Evolutionary conservation across 1,140 invertebrate species (phyloP), one percentile per base, ranked within the genome.

Genomic region (Proctacanthus coquilletti): DNA sequence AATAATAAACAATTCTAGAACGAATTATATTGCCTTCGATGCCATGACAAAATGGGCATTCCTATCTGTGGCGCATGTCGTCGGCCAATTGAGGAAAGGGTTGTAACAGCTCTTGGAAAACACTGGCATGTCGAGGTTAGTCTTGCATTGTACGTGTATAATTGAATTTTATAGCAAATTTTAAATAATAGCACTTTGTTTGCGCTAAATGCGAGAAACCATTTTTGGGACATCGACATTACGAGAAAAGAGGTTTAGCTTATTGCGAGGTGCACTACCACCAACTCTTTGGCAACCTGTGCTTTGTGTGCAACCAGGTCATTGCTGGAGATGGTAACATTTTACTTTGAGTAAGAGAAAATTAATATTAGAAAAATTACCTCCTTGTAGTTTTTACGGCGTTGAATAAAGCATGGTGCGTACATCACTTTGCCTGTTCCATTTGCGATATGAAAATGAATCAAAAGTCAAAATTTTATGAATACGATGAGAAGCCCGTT

Each of bases 241-340:
- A 98, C 63, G 96, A 99, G 64, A 94, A 95, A 61, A 96, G 96
- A 56, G 95, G 95, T 3, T 65, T 98, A 45, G 94, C 95, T 2
- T 99, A 99, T 62, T 99, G 96, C 63, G 95, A 99, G 65, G 93
- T 86, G 46, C 95, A 99, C 63, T 99, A 98, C 64, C 94, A 98
- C 67, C 86, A 98, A 69, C 65, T 98, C 20, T 99, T 98, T 67
- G 96, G 96, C 19, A 97, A 97, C 65, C 70, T 98, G 11, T 98
- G 96, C 61, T 98, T 95, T 57, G 85, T 95, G 11, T 99, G 96
- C 66, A 97, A 97, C 66, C 89, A 95, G 69, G 91, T 98, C 30
- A 96, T 98, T 51, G 76, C 79, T 43, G 93, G 92, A 27, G 94
- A 98, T 73, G 89, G 91, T 95, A 72, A 69, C 69, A 65, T 41